Conservation (phyloP, 2,888 invertebrate species). For the Operophtera brumata region DNA sequence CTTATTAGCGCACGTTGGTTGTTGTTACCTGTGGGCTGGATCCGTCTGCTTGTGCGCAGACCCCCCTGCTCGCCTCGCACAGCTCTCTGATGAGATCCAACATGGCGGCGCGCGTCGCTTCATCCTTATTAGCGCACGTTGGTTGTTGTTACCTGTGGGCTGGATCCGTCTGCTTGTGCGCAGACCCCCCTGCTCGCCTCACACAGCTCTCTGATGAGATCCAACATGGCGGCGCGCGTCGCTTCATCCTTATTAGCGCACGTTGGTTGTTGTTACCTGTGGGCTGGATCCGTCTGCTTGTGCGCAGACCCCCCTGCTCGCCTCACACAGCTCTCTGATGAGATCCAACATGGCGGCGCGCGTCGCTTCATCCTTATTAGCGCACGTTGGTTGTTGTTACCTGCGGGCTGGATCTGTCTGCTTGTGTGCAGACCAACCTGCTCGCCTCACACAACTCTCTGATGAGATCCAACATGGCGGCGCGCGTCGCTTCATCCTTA, state of each 20-base stretch:
- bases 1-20: no score
- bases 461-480: conserved; percentile 34
- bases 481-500: no score
- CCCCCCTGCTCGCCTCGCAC: conserved; percentile 35
- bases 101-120: conserved; percentile 34
- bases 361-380: no score
- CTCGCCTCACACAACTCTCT: conserved; percentile 39
- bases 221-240: conserved; percentile 34
- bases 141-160: conserved; percentile 28
- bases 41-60: conserved; percentile 31
- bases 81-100: conserved; percentile 35
- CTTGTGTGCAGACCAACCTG: conserved; percentile 29
- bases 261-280: conserved; percentile 29
- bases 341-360: conserved; percentile 34
- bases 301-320: conserved; percentile 34
- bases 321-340: conserved; percentile 37
- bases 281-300: conserved; percentile 22
- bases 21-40: conserved; percentile 25
- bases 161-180: conserved; percentile 20
- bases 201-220: conserved; percentile 35
- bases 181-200: conserved; percentile 37
- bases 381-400: no score
- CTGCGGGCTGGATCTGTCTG: conserved; percentile 22
- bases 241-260: no score
- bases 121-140: no score